A percentile compares a stretch with the other conserved stretches of the same genome.
Evolutionary conservation across 2,888 invertebrate species (phyloP).

Genomic region (Rhagonycha fulva): DNA sequence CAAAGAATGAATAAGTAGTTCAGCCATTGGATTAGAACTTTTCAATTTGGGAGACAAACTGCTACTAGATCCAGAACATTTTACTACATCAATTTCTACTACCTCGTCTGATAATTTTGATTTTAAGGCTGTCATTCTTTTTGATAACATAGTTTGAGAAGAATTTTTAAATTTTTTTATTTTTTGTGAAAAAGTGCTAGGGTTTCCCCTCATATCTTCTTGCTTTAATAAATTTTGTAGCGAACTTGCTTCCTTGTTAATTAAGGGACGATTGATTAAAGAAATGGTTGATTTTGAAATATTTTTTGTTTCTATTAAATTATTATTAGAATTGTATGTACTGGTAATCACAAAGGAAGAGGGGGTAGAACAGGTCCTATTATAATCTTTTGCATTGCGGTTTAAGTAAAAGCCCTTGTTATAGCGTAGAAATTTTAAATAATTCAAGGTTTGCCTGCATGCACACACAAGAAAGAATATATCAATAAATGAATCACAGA

Average conservation of each 20-base stretch:
- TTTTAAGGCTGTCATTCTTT: constrained; percentile 65
- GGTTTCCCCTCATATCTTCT: constrained; percentile 63
- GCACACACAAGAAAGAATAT: constrained; percentile 29
- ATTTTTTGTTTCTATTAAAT: constrained; percentile 22
- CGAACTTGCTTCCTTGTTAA: constrained; percentile 31
- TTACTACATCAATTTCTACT: constrained; percentile 48
- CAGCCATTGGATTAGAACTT: constrained; percentile 65
- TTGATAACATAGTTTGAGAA: constrained; percentile 65
- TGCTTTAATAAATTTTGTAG: constrained; percentile 57
- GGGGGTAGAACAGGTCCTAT: constrained; percentile 27
- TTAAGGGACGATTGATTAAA: constrained; percentile 33
- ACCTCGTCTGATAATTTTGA: constrained; percentile 60
- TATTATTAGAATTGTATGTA: not conserved
- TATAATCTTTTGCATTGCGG: constrained; percentile 32
- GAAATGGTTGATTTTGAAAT: constrained; percentile 34
- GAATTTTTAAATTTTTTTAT: constrained; percentile 67
- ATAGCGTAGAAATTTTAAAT: constrained; percentile 53
- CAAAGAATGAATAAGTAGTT: constrained; percentile 68
- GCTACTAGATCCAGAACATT: constrained; percentile 57
- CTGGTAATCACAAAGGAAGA: not conserved
- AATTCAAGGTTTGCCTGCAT: constrained; percentile 51
- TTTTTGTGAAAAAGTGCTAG: constrained; percentile 59
- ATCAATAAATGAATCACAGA: not conserved
- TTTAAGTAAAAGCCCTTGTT: constrained; percentile 51
- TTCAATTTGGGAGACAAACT: constrained; percentile 53